Base-by-base conservation (phyloP, 1,140 invertebrate genomes). In the Neodiprion virginianus region DNA sequence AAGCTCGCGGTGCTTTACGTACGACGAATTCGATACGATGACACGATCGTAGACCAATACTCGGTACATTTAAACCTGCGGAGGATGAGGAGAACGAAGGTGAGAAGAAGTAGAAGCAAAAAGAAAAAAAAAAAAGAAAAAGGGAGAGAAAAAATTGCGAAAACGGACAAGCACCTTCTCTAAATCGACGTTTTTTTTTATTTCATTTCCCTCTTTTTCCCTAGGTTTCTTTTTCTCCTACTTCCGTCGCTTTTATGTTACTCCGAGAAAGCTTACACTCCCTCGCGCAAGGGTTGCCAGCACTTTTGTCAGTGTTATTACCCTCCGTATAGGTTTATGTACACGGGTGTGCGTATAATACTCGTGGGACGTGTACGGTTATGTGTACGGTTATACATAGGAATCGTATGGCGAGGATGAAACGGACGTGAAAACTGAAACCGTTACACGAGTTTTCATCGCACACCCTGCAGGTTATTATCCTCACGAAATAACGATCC, bases 291-390 rank as follows among this genome's bases (percentile, higher is more conserved):
- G 53, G 53, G 53, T 61, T 61, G 53, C 53, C 67, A 47, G 14
- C 67, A 69, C 67, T 69, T 69, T 69, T 47, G 8, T 69, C 23
- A 21, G 14, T 14, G 2, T 69, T 69, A 23, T 69, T 11, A 61
- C 53, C n/a, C 53, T 69, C 14, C 67, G 11, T 47, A 17, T 47
- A 21, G 17, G 17, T 1, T 65, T 65, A 69, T 11, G 14, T 7
- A 23, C 67, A 69, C 0, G 7, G 67, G 12, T 12, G 11, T 23
- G 53, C 53, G 61, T 65, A 21, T 23, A 12, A 23, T 14, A 47
- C 40, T 69, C 67, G 21, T 69, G 12, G 9, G 8, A 69, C 14
- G 11, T 7, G 67, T 69, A 21, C 0, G 61, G 61, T 7, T 17
- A 40, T 40, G 28, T 40, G 28, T 40, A 5, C 5, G 28, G 28